Evolutionary conservation across 30 jellyfish, hydroid and myxozoan species (phyloP), one percentile per base, ranked within the genome.

Genomic region (Turritopsis dohrnii): DNA sequence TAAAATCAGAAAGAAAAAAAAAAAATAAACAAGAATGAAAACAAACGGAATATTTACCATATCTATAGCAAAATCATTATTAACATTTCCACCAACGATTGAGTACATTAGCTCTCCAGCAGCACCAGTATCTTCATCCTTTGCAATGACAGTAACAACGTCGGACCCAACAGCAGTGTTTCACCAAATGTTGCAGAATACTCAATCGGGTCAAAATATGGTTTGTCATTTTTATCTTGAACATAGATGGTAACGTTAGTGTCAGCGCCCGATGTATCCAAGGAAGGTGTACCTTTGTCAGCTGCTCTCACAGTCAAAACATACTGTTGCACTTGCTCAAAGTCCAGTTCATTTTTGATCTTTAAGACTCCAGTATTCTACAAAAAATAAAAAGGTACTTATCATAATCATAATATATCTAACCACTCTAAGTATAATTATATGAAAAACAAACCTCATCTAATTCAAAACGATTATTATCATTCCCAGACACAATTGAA

Each of bases 401-500:
- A 13, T 41, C 60, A 41, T 3, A 3, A 41, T 41, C 60, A 41
- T 41, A 41, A 41, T 3, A 41, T 41, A 41, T 41, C 60, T 3
- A n/a, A n/a, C n/a, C n/a, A n/a, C n/a, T n/a, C n/a, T n/a, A n/a
- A n/a, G n/a, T n/a, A n/a, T n/a, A n/a, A n/a, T n/a, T n/a, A n/a
- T n/a, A n/a, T n/a, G n/a, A n/a, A 18, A 60, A 18, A 19, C 77
- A n/a, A n/a, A 69, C 77, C 28, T 23, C 30, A 19, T 19, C 77
- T 7, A 69, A 7, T 69, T 23, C 30, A 27, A 69, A 69, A 23
- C 30, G 28, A 69, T 69, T 27, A 16, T 1, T 94, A 25, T 86
- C 75, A n/a, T 69, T 74, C 4, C 83, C 73, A 0, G 82, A 84
- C 29, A 82, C 89, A 74, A 89, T 31, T 22, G 96, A 86, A 79